phyloP scores from a whole-genome alignment of 2,797 vertebrate genomes.

The Euthynnus affinis region DNA sequence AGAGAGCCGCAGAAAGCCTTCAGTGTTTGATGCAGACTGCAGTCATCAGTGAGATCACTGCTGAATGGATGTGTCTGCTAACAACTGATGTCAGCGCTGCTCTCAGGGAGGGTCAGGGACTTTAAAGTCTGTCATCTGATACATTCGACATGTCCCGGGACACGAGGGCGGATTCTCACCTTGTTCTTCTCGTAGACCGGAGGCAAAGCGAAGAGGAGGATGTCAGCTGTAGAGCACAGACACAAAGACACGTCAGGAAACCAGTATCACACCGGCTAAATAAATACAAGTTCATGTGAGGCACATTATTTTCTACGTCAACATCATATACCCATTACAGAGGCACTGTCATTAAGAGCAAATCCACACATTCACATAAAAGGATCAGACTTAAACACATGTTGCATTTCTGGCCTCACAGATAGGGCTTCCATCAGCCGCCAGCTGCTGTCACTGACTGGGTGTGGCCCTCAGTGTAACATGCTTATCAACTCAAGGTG shows the following conservation, averaged over 20 bases:
- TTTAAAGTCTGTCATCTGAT: not conserved
- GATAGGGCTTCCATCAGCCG: not conserved
- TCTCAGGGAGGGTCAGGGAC: not conserved
- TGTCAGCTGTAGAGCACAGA: slow-evolving; percentile 82
- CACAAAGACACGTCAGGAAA: not conserved
- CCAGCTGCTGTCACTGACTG: not conserved
- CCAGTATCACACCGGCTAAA: no score
- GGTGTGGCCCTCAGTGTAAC: not conserved
- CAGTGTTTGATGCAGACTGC: slow-evolving; percentile 51
- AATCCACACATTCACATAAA: not conserved
- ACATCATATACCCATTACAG: not conserved
- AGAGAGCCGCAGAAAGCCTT: slow-evolving; percentile 39
- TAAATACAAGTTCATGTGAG: no score
- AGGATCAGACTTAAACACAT: not conserved
- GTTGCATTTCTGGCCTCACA: not conserved
- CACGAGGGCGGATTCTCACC: slow-evolving; percentile 80
- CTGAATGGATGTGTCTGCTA: not conserved
- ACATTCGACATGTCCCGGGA: not conserved
- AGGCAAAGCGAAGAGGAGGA: slow-evolving; percentile 91
- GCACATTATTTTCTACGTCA: no score
- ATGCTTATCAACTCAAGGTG: not conserved
- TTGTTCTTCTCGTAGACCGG: slow-evolving; percentile 95
- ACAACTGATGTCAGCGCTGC: slow-evolving; percentile 16
- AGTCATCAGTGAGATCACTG: slow-evolving; percentile 64
- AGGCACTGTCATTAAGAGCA: not conserved